Percentiles rank a stretch among this genome's conserved stretches.
Evolutionary conservation across 2,888 invertebrate species (phyloP).

Genomic region (Micoletzkya japonica): DNA sequence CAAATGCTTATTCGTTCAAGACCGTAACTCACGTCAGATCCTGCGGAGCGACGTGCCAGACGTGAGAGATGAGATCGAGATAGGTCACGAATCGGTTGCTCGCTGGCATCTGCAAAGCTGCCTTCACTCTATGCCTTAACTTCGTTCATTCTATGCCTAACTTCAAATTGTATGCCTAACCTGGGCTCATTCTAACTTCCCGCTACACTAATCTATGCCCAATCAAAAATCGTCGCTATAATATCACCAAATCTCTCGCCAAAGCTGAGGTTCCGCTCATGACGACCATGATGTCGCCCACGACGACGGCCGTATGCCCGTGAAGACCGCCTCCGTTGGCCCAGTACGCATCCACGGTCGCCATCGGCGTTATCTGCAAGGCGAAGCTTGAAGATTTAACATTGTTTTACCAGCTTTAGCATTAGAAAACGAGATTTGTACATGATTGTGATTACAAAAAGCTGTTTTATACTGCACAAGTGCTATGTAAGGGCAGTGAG

Average conservation of each 20-base stretch:
- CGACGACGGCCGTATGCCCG: not conserved
- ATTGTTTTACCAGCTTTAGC: no score
- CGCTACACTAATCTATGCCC: no score
- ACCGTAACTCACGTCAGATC: not conserved
- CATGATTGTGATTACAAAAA: no score
- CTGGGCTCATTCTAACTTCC: no score
- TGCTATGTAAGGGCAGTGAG: no score
- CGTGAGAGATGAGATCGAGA: not conserved
- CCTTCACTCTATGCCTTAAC: no score
- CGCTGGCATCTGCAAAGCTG: not conserved
- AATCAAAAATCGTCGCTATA: not conserved
- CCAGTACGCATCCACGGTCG: not conserved
- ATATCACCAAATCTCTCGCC: not conserved
- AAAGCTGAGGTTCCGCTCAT: not conserved
- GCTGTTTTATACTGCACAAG: no score
- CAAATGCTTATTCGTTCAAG: not conserved
- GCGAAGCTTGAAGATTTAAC: no score
- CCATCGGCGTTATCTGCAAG: conserved; percentile 2
- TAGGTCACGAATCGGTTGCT: not conserved
- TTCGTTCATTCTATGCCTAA: no score
- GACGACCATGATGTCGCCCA: conserved; percentile 5
- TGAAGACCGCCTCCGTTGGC: not conserved
- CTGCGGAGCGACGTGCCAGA: not conserved
- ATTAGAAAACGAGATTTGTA: no score
- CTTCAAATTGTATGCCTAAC: no score